Conservation (phyloP, 2,797 vertebrate species). For the Oreortyx pictus region DNA sequence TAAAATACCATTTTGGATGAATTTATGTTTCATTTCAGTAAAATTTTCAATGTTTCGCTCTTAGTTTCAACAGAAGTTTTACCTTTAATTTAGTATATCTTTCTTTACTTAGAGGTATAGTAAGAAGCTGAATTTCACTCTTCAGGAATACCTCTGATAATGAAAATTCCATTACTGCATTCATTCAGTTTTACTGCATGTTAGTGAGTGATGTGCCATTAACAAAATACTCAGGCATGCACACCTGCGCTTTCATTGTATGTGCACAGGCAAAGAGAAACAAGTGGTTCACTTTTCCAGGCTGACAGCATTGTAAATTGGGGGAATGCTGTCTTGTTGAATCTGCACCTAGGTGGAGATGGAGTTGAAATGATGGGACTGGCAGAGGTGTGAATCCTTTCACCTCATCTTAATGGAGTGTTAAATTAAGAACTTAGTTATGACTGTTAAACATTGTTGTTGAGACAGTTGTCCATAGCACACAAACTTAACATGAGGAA, state of each 20-base stretch:
- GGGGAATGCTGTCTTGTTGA: background rate
- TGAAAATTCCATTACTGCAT: background rate
- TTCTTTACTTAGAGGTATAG: background rate
- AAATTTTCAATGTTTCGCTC: background rate
- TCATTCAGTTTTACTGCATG: background rate
- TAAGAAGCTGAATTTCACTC: background rate
- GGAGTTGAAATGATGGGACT: slow-evolving; percentile 42
- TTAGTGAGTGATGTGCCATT: background rate
- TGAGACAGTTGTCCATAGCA: slow-evolving; percentile 26
- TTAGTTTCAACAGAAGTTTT: background rate
- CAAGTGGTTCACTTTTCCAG: background rate
- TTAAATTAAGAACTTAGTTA: slow-evolving; percentile 71
- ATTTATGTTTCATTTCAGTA: background rate
- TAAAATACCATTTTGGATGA: background rate
- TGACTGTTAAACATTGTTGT: slow-evolving; percentile 48
- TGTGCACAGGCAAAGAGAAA: background rate
- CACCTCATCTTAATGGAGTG: slow-evolving; percentile 54
- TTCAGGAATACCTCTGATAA: background rate
- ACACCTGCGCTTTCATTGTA: background rate
- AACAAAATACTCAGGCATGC: background rate
- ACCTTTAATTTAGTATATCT: background rate
- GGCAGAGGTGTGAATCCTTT: slow-evolving; percentile 37
- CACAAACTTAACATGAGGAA: slow-evolving; percentile 47
- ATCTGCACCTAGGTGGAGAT: slow-evolving; percentile 29
- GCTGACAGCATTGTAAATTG: slow-evolving; percentile 6